phyloP scores from a whole-genome alignment of 2,888 invertebrate genomes.

The Caenorhabditis sp. region DNA sequence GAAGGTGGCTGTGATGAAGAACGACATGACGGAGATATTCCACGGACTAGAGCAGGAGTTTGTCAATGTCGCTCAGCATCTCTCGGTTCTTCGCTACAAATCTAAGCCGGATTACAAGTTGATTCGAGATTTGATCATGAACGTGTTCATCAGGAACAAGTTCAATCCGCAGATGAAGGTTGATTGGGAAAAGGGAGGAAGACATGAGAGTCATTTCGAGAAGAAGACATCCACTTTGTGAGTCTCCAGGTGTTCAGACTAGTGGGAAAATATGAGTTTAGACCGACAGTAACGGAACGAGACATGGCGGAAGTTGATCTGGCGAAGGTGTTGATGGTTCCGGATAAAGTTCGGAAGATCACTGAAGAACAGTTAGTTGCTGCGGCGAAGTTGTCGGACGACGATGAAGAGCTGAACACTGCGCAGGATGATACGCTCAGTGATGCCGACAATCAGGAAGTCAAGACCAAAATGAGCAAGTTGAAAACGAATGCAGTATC shows the following conservation, averaged over 20 bases:
- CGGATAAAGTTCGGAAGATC: slow-evolving; percentile 18
- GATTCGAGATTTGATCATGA: slow-evolving; percentile 43
- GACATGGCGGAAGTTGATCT: slow-evolving; percentile 56
- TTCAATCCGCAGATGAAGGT: slow-evolving; percentile 56
- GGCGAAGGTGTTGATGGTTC: slow-evolving; percentile 30
- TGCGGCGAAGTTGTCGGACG: slow-evolving; percentile 15
- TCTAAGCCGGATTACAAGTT: slow-evolving; percentile 52
- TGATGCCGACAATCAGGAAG: too few species aligned
- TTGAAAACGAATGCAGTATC: too few species aligned
- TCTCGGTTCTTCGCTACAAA: slow-evolving; percentile 39
- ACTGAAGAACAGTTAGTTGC: slow-evolving; percentile 22
- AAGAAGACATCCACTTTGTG: slow-evolving; percentile 54
- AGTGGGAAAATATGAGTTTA: background rate
- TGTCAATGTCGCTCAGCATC: slow-evolving; percentile 46
- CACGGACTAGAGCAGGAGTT: slow-evolving; percentile 46
- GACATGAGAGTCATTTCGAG: slow-evolving; percentile 52
- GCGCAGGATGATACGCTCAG: slow-evolving; percentile 57
- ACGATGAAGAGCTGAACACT: slow-evolving; percentile 47
- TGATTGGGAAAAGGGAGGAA: slow-evolving; percentile 68
- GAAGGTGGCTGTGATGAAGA: slow-evolving; percentile 50
- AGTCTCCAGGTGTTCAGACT: background rate
- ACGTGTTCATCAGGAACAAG: slow-evolving; percentile 40
- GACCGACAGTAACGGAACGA: slow-evolving; percentile 46
- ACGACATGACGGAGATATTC: slow-evolving; percentile 46
- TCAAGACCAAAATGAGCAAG: slow-evolving; percentile 12